Evolutionary conservation across 2,797 vertebrate genomes (phyloP).

Genomic region (Centropyge bicolor): DNA sequence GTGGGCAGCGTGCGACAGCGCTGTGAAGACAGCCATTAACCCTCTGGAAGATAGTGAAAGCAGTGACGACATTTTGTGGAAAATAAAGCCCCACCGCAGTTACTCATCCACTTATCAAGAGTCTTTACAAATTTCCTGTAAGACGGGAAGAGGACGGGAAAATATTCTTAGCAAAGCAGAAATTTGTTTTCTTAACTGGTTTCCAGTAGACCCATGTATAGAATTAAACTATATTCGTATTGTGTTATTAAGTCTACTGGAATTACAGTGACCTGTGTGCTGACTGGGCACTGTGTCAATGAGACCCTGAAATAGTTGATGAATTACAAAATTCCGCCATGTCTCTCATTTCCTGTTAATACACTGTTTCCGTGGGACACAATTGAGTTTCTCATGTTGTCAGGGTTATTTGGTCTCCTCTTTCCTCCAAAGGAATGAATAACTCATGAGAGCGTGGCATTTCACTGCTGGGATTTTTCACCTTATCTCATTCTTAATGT

Average conservation of each 20-base stretch:
- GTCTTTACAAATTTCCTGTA: background rate
- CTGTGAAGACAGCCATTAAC: background rate
- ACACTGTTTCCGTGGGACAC: background rate
- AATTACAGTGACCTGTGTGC: background rate
- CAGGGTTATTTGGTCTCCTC: background rate
- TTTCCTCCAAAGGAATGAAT: slow-evolving; percentile 25
- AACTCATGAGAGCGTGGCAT: slow-evolving; percentile 55
- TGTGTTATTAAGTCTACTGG: background rate
- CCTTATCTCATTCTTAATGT: slow-evolving; percentile 32
- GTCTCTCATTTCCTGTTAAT: slow-evolving; percentile 24
- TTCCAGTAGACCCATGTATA: background rate
- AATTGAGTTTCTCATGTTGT: slow-evolving; percentile 25
- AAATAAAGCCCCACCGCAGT: background rate
- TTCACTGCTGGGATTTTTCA: slow-evolving; percentile 52
- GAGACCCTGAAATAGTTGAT: background rate
- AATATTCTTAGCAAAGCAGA: background rate
- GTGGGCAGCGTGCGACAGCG: background rate
- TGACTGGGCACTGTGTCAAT: background rate
- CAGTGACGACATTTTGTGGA: background rate
- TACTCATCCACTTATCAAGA: slow-evolving; percentile 18
- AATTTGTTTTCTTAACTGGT: background rate
- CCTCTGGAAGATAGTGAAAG: slow-evolving; percentile 6
- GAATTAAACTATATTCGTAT: background rate
- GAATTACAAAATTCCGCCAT: background rate
- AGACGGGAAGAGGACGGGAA: background rate